These are phyloP conservation scores for Petromus typicus DNA, from an alignment of 2,113 vertebrate species.

Conservation along the genomic window DNA sequence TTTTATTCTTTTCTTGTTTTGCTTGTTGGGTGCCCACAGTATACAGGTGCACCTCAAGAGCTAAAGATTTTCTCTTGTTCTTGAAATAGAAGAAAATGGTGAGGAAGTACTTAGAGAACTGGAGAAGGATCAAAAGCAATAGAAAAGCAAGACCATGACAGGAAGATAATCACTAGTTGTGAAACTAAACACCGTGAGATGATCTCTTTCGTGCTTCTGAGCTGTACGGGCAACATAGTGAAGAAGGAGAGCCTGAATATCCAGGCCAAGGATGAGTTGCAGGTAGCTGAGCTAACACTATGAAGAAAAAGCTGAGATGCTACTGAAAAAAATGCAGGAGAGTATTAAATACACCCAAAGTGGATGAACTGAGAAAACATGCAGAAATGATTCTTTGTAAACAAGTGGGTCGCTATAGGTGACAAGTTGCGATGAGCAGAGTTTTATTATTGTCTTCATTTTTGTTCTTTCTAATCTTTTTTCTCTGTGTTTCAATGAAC, in stretches of 20 bases:
- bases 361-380: accelerated
- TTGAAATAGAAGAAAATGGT: slow-evolving; percentile 68
- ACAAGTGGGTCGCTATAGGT: neutral
- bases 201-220: slow-evolving; percentile 80
- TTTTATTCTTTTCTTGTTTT: slow-evolving; percentile 55
- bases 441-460: neutral
- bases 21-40: slow-evolving; percentile 73
- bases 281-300: slow-evolving; percentile 80
- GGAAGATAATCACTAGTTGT: slow-evolving; percentile 78
- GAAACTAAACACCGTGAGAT: slow-evolving; percentile 80
- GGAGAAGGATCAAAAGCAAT: slow-evolving; percentile 81
- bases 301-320: slow-evolving; percentile 75
- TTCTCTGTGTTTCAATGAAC: neutral
- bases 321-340: slow-evolving; percentile 82
- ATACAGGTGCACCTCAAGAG: slow-evolving; percentile 84
- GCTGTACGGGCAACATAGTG: slow-evolving; percentile 75
- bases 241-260: slow-evolving; percentile 63
- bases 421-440: neutral
- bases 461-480: neutral
- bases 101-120: slow-evolving; percentile 35
- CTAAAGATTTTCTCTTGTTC: slow-evolving; percentile 86
- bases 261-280: slow-evolving; percentile 82
- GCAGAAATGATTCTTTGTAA: neutral
- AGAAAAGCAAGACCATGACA: slow-evolving; percentile 76
- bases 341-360: neutral